A percentile compares a stretch with the other conserved stretches of the same genome.
Evolutionary conservation across 2,888 invertebrate species (phyloP).

Genomic region (Phoenoteleia sp.): DNA sequence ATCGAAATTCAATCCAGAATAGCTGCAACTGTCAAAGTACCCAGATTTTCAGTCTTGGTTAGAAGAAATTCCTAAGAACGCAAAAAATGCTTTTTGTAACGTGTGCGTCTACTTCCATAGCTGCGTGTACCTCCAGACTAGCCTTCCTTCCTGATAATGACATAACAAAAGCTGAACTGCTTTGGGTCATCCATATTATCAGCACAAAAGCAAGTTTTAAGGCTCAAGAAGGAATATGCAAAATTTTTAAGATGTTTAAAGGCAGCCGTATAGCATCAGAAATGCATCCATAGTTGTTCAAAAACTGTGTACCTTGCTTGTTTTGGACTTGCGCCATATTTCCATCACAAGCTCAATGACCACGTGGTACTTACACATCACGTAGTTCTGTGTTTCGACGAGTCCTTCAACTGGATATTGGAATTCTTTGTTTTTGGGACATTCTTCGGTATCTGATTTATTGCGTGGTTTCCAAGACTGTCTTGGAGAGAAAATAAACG

Average conservation of each 20-base stretch:
- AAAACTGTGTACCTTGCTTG: constrained; percentile 29
- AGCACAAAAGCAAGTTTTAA: constrained; percentile 25
- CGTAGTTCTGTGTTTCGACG: constrained; percentile 27
- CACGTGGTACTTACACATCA: not conserved
- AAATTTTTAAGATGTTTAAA: not conserved
- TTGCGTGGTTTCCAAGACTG: constrained; percentile 11
- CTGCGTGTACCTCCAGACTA: not conserved
- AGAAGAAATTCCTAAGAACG: constrained; percentile 5
- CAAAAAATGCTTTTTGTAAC: constrained; percentile 18
- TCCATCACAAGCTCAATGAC: constrained; percentile 18
- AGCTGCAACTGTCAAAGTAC: constrained; percentile 1
- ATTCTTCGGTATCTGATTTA: constrained; percentile 28
- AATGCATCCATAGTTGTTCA: constrained; percentile 26
- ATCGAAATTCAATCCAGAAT: constrained; percentile 24
- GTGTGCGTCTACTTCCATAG: not conserved
- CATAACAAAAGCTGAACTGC: not conserved
- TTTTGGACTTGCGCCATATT: constrained; percentile 32
- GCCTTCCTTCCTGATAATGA: not conserved
- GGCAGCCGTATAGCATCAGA: constrained; percentile 25
- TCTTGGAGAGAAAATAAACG: constrained; percentile 23
- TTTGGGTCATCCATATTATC: constrained; percentile 27
- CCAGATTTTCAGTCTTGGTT: constrained; percentile 24
- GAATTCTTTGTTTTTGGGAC: constrained; percentile 30
- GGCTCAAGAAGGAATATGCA: constrained; percentile 14
- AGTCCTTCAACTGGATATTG: constrained; percentile 33